Evolutionary conservation across 2,113 vertebrate species (phyloP).

Genomic region (Ia io): DNA sequence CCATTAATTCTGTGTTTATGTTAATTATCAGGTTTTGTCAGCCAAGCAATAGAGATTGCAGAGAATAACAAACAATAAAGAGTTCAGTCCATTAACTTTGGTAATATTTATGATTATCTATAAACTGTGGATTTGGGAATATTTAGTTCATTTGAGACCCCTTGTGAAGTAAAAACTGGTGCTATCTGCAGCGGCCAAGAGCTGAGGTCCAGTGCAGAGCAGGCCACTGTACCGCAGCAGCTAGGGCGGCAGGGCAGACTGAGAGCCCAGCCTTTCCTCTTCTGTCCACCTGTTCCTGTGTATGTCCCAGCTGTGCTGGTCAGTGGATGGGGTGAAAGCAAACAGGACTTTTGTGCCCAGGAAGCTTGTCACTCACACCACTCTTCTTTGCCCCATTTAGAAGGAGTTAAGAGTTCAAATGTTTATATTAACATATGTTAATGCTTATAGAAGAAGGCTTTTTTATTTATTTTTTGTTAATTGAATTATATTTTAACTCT

Average conservation of each 20-base stretch:
- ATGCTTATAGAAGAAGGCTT: not conserved
- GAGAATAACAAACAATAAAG: not conserved
- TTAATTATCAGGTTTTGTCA: not conserved
- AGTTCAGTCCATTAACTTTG: not conserved
- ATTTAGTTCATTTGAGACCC: not conserved
- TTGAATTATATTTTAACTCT: not conserved
- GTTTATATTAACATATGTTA: not conserved
- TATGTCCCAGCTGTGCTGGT: not conserved
- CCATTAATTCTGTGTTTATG: not conserved
- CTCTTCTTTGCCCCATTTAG: no score
- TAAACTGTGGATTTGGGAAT: not conserved
- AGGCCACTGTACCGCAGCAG: no score
- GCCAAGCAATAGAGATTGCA: not conserved
- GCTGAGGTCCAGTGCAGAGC: not conserved
- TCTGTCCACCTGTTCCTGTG: not conserved
- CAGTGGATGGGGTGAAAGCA: not conserved
- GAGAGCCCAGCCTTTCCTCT: not conserved
- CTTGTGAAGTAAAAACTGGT: not conserved
- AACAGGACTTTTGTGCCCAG: not conserved
- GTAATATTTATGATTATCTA: not conserved
- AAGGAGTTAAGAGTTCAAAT: not conserved
- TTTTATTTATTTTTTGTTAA: not conserved
- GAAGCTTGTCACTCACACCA: not conserved
- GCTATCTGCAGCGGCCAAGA: not conserved
- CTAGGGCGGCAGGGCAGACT: not conserved